These are phyloP conservation scores for Lates calcarifer DNA, from an alignment of 2,113 vertebrate species.

Conservation along the genomic window DNA sequence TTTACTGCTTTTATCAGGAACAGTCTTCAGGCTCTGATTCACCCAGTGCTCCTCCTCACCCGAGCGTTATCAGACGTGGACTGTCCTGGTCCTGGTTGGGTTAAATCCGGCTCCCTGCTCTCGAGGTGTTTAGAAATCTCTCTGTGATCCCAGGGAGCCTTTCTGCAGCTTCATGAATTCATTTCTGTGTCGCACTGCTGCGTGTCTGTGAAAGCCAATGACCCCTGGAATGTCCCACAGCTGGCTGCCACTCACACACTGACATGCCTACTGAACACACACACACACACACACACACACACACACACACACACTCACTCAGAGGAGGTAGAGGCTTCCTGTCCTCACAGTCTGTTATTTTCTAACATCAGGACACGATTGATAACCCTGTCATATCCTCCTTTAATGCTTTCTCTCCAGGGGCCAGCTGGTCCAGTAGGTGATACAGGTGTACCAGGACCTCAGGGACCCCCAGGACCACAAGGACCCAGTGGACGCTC, in stretches of 20 bases:
- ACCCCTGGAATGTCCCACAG: not conserved
- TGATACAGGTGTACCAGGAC: constrained; percentile 90
- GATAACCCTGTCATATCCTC: not conserved
- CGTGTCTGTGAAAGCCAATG: not conserved
- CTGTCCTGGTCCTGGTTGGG: not conserved
- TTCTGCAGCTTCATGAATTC: not conserved
- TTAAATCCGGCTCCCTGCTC: not conserved
- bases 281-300: constrained; percentile 1
- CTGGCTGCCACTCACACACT: not conserved
- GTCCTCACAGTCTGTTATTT: not conserved
- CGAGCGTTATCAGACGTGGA: not conserved
- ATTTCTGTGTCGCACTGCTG: not conserved
- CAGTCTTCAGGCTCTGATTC: not conserved
- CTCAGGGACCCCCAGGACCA: constrained; percentile 92
- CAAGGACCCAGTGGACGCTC: constrained; percentile 96
- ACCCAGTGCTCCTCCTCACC: not conserved
- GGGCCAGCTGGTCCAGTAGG: constrained; percentile 91
- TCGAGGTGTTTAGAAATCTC: not conserved
- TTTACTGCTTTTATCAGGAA: not conserved
- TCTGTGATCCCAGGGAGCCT: not conserved
- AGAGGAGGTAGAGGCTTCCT: not conserved
- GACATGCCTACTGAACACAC: not conserved
- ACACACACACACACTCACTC: not conserved
- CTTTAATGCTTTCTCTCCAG: constrained; percentile 72
- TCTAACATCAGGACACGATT: too few relatives aligned